phyloP scores from a whole-genome alignment of 2,113 vertebrate genomes.

The Tachuris rubrigastra region DNA sequence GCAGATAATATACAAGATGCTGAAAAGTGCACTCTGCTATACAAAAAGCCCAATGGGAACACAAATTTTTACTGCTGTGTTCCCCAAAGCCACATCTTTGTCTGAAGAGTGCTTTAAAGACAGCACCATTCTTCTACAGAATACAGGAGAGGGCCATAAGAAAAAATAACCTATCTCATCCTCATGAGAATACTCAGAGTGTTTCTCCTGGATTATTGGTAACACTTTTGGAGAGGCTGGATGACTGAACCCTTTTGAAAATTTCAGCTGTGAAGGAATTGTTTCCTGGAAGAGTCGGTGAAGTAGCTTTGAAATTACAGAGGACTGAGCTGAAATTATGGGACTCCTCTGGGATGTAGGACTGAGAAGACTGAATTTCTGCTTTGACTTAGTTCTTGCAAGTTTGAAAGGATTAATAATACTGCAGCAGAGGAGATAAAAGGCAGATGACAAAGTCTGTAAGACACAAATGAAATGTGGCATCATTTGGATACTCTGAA shows the following conservation, averaged over 20 bases:
- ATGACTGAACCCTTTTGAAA: constrained; percentile 22
- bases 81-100: constrained; percentile 6
- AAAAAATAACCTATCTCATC: constrained; percentile 29
- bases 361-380: constrained; percentile 9
- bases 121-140: neutral
- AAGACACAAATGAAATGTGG: neutral
- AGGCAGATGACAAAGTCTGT: neutral
- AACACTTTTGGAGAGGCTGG: neutral
- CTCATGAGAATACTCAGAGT: constrained; percentile 7
- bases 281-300: constrained; percentile 17
- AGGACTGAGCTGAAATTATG: constrained; percentile 4
- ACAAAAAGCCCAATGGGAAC: constrained; percentile 1
- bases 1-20: constrained; percentile 15
- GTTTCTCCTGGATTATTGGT: constrained; percentile 44
- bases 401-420: constrained; percentile 28
- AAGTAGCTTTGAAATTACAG: constrained; percentile 32
- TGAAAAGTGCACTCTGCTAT: constrained; percentile 28
- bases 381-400: neutral
- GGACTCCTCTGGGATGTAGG: neutral
- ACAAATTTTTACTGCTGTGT: neutral
- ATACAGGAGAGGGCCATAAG: constrained; percentile 28
- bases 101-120: constrained; percentile 30
- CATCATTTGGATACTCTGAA: neutral
- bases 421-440: neutral
- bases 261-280: constrained; percentile 4